Base-by-base conservation (phyloP, 2,113 vertebrate species). In the Trichechus manatus region DNA sequence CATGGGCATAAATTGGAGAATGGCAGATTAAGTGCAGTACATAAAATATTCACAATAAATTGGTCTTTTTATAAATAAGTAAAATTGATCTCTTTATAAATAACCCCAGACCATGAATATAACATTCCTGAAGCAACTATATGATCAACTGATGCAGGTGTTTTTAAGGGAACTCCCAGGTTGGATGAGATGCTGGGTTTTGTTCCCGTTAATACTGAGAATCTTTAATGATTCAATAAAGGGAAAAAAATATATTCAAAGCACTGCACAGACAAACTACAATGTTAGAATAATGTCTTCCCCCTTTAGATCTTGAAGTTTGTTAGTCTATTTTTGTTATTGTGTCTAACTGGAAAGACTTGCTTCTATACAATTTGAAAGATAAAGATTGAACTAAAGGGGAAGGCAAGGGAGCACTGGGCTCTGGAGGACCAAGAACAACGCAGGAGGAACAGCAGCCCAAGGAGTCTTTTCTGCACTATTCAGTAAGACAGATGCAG, bases 391-490 rank as follows among this genome's bases (percentile, higher is more conserved):
- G 11, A 93, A 31, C 56, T 5, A 36, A 36, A 23, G 25, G 31
- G 25, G 19, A 68, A 47, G 23, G 15, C 39, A 15, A 84, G 72
- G 33, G 0, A 33, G 1, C 9, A 50, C 33, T 66, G 29, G 25
- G 25, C 20, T 81, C 56, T 36, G 3, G 19, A 5, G 25, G 11
- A 8, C 29, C 13, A 72, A 9, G 22, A 68, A 81, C 56, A 33
- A 53, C 36, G 1, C 17, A 66, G 15, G 6, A 50, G 31, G 9
- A 42, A 5, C 1, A 27, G 7, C 4, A 14, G 19, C 14, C 5
- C 9, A 23, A 0, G 3, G 5, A 36, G 7, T 1, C 1, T 42
- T 22, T 42, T 36, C 17, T 89, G 9, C 0, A 0, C 22, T n/a
- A 5, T 31, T 91, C n/a, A 53, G 47, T 22, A 23, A 72, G 14